Percentiles rank a stretch among this genome's conserved stretches.
Conservation (phyloP, 2,113 vertebrate genomes). For the Octodon degus region DNA sequence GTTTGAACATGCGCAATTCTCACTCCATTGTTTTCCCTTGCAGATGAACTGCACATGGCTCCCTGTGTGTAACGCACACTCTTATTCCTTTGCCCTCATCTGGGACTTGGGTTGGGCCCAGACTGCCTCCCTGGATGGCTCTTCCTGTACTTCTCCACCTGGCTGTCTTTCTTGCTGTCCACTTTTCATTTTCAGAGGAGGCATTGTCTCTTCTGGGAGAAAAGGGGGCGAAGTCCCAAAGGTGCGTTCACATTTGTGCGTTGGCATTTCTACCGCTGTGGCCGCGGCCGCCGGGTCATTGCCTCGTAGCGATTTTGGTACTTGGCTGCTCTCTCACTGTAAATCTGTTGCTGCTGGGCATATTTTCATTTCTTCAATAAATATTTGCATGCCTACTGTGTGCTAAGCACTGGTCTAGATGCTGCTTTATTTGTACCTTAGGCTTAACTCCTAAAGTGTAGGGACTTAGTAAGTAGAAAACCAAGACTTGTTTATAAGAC, state of each 20-base stretch:
- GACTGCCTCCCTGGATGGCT: background rate
- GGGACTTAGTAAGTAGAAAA: background rate
- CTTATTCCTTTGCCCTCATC: background rate
- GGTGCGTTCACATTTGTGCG: background rate
- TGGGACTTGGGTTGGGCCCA: background rate
- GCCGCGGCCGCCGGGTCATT: background rate
- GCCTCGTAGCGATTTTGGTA: background rate
- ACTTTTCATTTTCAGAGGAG: background rate
- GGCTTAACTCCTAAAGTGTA: background rate
- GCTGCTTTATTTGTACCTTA: background rate
- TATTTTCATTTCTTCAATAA: background rate
- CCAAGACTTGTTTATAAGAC: background rate
- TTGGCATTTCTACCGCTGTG: background rate
- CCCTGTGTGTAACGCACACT: background rate
- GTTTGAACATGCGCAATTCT: background rate
- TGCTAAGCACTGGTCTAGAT: background rate
- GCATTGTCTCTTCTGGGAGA: background rate
- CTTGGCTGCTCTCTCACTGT: background rate
- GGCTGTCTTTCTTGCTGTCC: background rate
- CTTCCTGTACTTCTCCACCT: background rate
- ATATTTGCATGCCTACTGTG: background rate
- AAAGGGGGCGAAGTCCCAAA: background rate
- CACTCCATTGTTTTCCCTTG: background rate
- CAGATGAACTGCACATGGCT: background rate
- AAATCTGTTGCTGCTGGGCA: background rate